These are phyloP conservation scores for Thalassoma bifasciatum DNA, from an alignment of 2,113 vertebrate species.

Conservation along the genomic window DNA sequence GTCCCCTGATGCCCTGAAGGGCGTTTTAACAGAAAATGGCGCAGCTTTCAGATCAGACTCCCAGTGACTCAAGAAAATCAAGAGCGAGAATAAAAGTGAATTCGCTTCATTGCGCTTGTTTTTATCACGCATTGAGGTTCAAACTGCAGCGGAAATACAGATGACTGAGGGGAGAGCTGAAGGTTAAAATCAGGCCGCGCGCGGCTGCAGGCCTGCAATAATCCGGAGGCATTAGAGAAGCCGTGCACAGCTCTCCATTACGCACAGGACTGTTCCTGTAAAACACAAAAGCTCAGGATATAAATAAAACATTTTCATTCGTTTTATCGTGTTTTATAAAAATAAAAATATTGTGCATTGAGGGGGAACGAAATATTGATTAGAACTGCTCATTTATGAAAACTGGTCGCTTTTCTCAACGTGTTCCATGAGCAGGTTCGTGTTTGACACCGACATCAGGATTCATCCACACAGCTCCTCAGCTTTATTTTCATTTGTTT, in stretches of 20 bases:
- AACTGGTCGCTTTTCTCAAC: too few species aligned
- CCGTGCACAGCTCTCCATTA: not conserved
- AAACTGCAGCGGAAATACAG: not conserved
- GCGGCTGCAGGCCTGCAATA: slow-evolving; percentile 51
- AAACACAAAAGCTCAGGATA: too few species aligned
- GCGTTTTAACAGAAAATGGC: slow-evolving; percentile 58
- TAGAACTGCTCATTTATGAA: too few species aligned
- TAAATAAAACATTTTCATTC: too few species aligned
- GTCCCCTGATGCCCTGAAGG: slow-evolving; percentile 24
- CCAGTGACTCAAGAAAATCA: not conserved
- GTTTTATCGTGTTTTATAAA: too few species aligned
- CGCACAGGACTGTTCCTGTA: not conserved
- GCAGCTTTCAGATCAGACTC: not conserved
- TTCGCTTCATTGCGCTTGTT: not conserved
- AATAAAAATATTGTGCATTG: too few species aligned
- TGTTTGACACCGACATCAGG: too few species aligned
- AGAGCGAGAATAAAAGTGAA: too few species aligned
- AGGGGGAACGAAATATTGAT: too few species aligned
- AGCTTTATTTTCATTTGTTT: too few species aligned
- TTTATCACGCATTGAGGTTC: not conserved
- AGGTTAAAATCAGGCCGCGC: slow-evolving; percentile 29
- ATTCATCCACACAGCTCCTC: too few species aligned
- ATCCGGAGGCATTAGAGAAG: slow-evolving; percentile 49
- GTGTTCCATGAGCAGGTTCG: too few species aligned
- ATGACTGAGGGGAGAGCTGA: not conserved